Conservation (phyloP, 2,113 vertebrate species). For the Daboia siamensis region DNA sequence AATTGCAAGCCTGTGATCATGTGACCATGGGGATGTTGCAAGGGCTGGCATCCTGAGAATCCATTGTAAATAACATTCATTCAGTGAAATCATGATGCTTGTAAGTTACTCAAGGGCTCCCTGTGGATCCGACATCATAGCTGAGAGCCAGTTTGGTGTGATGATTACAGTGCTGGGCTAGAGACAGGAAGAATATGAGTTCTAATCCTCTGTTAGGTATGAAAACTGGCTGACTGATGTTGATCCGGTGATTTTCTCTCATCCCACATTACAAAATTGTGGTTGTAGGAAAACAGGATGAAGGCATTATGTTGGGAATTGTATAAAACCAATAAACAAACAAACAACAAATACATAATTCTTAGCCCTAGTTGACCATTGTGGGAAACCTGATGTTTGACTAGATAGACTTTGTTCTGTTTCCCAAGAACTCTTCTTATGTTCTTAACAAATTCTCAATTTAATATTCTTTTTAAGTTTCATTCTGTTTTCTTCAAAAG, state of each 20-base stretch:
- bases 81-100: not conserved
- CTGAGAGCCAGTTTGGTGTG: not conserved
- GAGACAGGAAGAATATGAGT: not conserved
- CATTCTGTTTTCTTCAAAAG: fast-evolving
- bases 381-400: not conserved
- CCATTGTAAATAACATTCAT: not conserved
- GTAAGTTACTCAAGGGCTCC: not conserved
- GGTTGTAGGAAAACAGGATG: no score
- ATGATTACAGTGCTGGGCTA: not conserved
- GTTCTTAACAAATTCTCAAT: not conserved
- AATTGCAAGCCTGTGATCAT: not conserved
- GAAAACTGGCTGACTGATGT: not conserved
- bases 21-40: not conserved
- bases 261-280: no score
- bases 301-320: not conserved
- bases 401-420: not conserved
- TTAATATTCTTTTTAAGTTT: not conserved
- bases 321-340: not conserved
- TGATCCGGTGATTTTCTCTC: not conserved
- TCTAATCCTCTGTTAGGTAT: not conserved
- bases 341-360: no score
- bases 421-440: not conserved
- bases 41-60: not conserved
- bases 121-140: not conserved
- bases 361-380: not conserved